phyloP scores from a whole-genome alignment of 2,888 invertebrate species.

The Hydraecia micacea region DNA sequence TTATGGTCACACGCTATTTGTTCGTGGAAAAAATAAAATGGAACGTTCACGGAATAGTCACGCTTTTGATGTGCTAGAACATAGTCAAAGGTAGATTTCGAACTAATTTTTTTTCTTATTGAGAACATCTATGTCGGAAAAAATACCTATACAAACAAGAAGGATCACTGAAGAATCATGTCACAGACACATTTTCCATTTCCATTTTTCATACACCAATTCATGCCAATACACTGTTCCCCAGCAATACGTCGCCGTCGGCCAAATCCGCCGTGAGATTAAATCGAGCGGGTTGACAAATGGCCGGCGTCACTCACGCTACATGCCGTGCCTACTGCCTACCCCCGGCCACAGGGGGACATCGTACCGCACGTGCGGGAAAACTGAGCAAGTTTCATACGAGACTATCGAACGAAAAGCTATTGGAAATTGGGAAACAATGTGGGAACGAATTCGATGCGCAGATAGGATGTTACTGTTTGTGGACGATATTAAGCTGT shows the following conservation, averaged over 20 bases:
- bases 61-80: background rate
- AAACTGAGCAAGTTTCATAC: constrained; percentile 51
- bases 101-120: background rate
- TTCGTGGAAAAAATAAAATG: constrained; percentile 30
- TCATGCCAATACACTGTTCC: constrained; percentile 18
- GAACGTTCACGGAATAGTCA: background rate
- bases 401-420: constrained; percentile 20
- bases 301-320: constrained; percentile 68
- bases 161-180: background rate
- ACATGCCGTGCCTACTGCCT: constrained; percentile 66
- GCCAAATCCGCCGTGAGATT: constrained; percentile 64
- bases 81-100: background rate
- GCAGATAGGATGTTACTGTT: background rate
- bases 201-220: background rate
- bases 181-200: background rate
- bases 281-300: constrained; percentile 71
- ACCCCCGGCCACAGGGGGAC: constrained; percentile 37
- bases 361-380: constrained; percentile 25
- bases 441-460: constrained; percentile 36
- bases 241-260: constrained; percentile 70
- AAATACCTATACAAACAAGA: background rate
- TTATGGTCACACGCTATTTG: constrained; percentile 17
- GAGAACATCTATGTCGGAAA: too few relatives aligned
- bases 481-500: background rate
- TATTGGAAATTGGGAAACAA: constrained; percentile 39